Evolutionary conservation across 2,797 vertebrate genomes (phyloP).

Genomic region (Myiothlypis coronata): DNA sequence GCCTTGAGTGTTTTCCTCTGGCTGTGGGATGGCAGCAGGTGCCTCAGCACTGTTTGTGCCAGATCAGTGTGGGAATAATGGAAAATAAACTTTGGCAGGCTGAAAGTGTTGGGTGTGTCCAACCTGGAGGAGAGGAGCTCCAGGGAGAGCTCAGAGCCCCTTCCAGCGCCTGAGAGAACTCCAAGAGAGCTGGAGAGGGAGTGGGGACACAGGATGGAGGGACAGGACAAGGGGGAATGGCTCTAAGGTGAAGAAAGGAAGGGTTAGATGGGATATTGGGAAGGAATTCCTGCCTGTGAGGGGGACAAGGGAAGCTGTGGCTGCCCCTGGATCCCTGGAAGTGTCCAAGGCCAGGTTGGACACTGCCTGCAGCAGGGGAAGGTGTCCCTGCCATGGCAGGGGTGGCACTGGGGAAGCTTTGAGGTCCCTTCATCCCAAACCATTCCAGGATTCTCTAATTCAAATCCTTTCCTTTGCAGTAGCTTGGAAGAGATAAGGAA

Average conservation of each 20-base stretch:
- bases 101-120: not conserved
- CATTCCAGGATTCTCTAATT: not conserved
- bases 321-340: not conserved
- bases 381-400: not conserved
- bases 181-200: not conserved
- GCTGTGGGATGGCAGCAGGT: not conserved
- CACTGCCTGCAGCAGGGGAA: accelerated
- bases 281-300: not conserved
- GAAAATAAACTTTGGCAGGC: not conserved
- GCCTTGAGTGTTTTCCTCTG: not conserved
- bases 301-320: accelerated
- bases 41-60: not conserved
- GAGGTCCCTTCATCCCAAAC: not conserved
- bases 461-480: not conserved
- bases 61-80: not conserved
- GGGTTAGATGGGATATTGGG: not conserved
- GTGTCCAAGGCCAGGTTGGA: not conserved
- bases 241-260: not conserved
- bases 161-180: not conserved
- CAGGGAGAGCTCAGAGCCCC: not conserved
- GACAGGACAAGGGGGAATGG: not conserved
- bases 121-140: not conserved
- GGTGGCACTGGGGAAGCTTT: accelerated
- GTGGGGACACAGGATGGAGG: not conserved
- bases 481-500: not conserved